Evolutionary conservation across 1,140 invertebrate genomes (phyloP), one percentile per base, ranked within the genome.

Genomic region (Drosophila watanabei): DNA sequence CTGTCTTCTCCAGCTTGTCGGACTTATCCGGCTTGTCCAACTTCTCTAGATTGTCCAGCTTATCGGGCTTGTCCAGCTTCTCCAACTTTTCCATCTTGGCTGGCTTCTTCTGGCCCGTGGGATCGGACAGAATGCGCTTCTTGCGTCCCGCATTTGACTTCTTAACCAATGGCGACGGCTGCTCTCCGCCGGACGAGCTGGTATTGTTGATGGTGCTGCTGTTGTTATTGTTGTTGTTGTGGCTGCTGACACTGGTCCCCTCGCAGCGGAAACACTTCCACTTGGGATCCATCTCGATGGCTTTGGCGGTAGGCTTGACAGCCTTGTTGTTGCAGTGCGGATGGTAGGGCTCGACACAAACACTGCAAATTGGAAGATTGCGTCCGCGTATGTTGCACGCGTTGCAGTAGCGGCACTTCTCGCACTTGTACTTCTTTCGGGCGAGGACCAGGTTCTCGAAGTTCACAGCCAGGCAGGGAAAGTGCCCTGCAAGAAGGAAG

Each of bases 211-310:
- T 13, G 45, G 43, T 77, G 20, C 13, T 32, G 10, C 71, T 66
- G 7, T 20, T 28, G 5, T n/a, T n/a, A 16, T n/a, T 30, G 28
- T 5, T 49, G 16, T 4, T 41, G 20, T 2, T 46, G 41, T 7
- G 11, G 24, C 14, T 54, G 30, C 8, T 56, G 52, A 48, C 61
- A 9, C 51, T 59, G 4, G 4, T 32, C 9, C 45, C 49, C 48
- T 69, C 63, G 48, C 89, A 93, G 18, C 75, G 64, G 16, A 57
- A 45, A 30, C 92, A 93, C 33, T 84, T 85, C 92, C 92, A 93
- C 8, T 81, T 80, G 13, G 37, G 30, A 48, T 63, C 41, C 5
- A 30, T n/a, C 7, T 87, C 68, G 9, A 7, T 33, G 8, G 66
- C 4, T 20, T 57, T 73, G 9, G 33, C 16, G 20, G 7, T 20